Evolutionary conservation across 2,113 vertebrate genomes (phyloP), one percentile per base, ranked within the genome.

Genomic region (Embiotoca jacksoni): DNA sequence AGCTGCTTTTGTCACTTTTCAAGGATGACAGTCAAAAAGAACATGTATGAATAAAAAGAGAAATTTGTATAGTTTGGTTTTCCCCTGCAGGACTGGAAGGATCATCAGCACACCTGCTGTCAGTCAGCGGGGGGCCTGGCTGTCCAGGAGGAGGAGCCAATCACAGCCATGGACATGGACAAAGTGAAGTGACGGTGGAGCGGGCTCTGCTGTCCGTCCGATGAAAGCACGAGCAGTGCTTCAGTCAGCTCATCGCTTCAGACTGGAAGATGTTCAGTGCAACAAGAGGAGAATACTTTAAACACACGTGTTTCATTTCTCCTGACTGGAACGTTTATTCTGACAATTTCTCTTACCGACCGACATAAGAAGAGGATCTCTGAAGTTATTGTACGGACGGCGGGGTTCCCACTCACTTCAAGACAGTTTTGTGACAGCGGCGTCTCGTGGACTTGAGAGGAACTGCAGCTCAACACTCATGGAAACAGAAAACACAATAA

Each of bases 61-160:
- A n/a, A n/a, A n/a, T n/a, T n/a, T n/a, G n/a, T n/a, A n/a, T n/a
- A 16, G 49, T n/a, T n/a, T 16, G n/a, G 49, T 52, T 52, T 54
- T 9, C n/a, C 10, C n/a, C 15, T 3, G 61, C 91, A 99, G 98
- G 98, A 99, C 93, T 99, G 98, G 98, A 98, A 97, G 84, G 98
- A 99, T 52, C 98, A 99, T 89, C 98, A 99, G 88, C 97, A 98
- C 53, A 82, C 94, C 68, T 99, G 98, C 2, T 96, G 96, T 9
- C 97, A 97, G 91, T 75, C 95, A 0, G 73, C 93, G 5, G 91
- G 95, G 3, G 85, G 95, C 0, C 88, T 97, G 76, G 89, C 94
- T 0, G 88, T 95, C 35, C 97, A 96, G 53, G 95, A 95, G 0
- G 96, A 97, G 2, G 96, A 96, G 81, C 95, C 97, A 0, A 95